Conservation (phyloP, 2,888 invertebrate genomes). For the Oscheius sp. region DNA sequence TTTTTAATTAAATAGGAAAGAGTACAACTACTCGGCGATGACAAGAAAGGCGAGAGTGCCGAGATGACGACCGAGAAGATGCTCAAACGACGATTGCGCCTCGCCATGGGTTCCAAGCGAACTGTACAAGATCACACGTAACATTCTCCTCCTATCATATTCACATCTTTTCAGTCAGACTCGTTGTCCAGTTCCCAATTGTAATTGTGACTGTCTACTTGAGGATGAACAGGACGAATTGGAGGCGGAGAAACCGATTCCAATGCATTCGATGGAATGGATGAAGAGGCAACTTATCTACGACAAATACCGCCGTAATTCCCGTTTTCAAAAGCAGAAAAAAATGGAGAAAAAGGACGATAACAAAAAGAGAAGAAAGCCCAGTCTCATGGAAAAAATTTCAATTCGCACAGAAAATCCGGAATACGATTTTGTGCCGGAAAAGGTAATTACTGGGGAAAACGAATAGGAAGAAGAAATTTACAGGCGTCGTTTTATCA, state of each 20-base stretch:
- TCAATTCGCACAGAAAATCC: background rate
- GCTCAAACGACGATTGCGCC: background rate
- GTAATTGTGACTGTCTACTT: background rate
- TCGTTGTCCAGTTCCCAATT: background rate
- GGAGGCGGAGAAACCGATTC: background rate
- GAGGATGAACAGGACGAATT: background rate
- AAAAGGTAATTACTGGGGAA: background rate
- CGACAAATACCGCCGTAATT: background rate
- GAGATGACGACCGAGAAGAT: background rate
- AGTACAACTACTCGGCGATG: background rate
- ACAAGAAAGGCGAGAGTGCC: background rate
- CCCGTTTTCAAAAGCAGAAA: background rate
- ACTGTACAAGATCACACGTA: background rate
- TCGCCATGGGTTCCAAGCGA: background rate
- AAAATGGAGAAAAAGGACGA: background rate
- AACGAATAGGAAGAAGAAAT: background rate
- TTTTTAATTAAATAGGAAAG: background rate
- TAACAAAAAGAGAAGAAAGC: conserved; percentile 29
- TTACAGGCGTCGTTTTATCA: background rate
- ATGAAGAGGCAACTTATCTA: conserved; percentile 1
- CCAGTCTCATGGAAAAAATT: background rate
- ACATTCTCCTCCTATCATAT: background rate
- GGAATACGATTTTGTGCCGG: conserved; percentile 11
- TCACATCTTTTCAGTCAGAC: background rate
- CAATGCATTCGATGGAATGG: background rate